phyloP scores from a whole-genome alignment of 2,113 vertebrate genomes.

The Varanus salvator region DNA sequence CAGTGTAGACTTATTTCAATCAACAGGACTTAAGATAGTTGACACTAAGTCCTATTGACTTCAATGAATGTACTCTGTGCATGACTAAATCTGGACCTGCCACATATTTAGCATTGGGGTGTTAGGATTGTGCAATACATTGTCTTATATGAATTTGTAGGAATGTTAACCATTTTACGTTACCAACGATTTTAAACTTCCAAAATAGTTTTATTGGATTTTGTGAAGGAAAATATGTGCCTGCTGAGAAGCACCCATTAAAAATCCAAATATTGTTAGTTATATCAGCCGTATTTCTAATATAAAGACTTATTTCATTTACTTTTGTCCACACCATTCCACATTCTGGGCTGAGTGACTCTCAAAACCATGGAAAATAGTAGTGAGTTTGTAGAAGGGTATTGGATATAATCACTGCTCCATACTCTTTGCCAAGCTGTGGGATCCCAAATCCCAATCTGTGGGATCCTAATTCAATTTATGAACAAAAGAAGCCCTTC shows the following conservation, averaged over 20 bases:
- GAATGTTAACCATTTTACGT: slow-evolving; percentile 65
- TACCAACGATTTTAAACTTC: slow-evolving; percentile 48
- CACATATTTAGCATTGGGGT: not conserved
- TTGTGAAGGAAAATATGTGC: slow-evolving; percentile 50
- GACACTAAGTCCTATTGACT: too few relatives aligned
- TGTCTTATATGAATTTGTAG: slow-evolving; percentile 61
- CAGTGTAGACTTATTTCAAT: too few relatives aligned
- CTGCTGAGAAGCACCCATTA: not conserved
- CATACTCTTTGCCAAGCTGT: too few relatives aligned
- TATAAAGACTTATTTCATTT: not conserved
- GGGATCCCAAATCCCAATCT: too few relatives aligned
- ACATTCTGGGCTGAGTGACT: not conserved
- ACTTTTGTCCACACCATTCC: not conserved
- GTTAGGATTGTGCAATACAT: not conserved
- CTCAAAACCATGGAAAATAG: not conserved
- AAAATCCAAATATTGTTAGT: not conserved
- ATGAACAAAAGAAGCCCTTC: too few relatives aligned
- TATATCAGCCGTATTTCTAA: not conserved
- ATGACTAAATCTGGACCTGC: too few relatives aligned
- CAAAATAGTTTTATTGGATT: slow-evolving; percentile 38
- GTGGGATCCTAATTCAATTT: too few relatives aligned
- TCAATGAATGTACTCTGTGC: too few relatives aligned
- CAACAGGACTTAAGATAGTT: too few relatives aligned
- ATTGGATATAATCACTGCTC: not conserved
- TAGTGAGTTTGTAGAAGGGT: not conserved